A percentile compares a stretch with the other conserved stretches of the same genome.
phyloP scores from a whole-genome alignment of 2,797 vertebrate genomes.

The Miichthys miiuy region DNA sequence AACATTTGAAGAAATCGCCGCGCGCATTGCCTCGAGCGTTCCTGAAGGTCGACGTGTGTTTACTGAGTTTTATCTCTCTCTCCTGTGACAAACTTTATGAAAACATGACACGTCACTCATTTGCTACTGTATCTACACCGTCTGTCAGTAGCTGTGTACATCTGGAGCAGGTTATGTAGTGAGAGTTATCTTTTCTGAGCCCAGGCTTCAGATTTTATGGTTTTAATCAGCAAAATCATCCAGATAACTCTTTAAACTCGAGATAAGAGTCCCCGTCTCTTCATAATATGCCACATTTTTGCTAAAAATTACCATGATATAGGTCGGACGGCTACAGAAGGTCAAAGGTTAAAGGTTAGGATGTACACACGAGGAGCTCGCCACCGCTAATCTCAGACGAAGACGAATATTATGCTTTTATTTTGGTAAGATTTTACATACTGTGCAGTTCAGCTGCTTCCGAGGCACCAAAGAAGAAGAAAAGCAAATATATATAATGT shows the following conservation, averaged over 20 bases:
- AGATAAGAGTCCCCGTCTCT: no score
- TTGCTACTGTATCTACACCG: no score
- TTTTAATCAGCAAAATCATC: slow-evolving; percentile 1
- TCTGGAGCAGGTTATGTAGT: neutral
- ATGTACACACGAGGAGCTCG: neutral
- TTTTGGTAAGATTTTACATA: slow-evolving; percentile 29
- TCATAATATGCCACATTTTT: no score
- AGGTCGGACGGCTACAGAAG: neutral
- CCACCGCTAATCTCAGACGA: neutral
- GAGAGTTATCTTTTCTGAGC: neutral
- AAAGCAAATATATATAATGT: neutral
- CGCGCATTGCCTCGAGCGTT: neutral
- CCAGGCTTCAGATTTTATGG: no score
- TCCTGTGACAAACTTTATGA: neutral
- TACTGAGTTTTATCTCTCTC: neutral
- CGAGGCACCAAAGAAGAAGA: slow-evolving; percentile 34
- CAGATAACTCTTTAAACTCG: neutral
- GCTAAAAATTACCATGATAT: no score
- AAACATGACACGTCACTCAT: neutral
- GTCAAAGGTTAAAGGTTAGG: slow-evolving; percentile 22
- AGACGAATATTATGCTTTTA: slow-evolving; percentile 26
- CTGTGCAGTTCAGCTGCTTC: slow-evolving; percentile 11
- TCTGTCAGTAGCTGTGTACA: neutral
- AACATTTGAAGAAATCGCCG: slow-evolving; percentile 18
- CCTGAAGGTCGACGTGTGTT: neutral